Conservation (phyloP, 92 coral and sea anemone species). For the Porites rus region DNA sequence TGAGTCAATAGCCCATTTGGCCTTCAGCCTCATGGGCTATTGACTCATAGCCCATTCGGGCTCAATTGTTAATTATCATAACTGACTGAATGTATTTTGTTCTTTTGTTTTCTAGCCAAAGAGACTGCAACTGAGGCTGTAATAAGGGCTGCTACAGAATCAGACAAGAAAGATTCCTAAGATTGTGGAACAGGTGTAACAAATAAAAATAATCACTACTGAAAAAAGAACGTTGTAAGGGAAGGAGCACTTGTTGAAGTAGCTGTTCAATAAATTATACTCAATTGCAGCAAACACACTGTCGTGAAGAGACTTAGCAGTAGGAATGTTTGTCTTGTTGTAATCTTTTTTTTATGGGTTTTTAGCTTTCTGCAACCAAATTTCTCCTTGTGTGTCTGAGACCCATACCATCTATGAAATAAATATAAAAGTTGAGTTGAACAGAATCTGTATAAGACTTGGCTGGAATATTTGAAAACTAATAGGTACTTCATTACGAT, state of each 20-base stretch:
- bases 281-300: neutral
- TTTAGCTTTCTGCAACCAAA: no score
- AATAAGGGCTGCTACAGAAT: slow-evolving; percentile 76
- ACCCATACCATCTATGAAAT: no score
- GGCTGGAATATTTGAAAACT: no score
- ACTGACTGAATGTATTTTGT: neutral
- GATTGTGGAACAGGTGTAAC: neutral
- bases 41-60: no score
- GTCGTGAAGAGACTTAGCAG: neutral
- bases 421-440: no score
- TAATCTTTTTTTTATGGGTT: neutral
- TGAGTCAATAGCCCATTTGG: no score
- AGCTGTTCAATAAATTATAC: neutral
- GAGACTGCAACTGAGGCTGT: slow-evolving; percentile 92
- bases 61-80: no score
- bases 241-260: neutral
- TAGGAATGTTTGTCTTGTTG: neutral
- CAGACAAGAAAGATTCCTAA: slow-evolving; percentile 69
- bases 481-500: no score
- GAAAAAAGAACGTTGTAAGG: neutral
- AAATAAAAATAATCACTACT: neutral
- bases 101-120: slow-evolving; percentile 68
- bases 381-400: no score
- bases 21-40: no score
- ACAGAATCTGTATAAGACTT: no score